Percentiles rank a stretch among this genome's conserved stretches.
Conservation (phyloP, 2,797 vertebrate species). For the Choloepus didactylus region DNA sequence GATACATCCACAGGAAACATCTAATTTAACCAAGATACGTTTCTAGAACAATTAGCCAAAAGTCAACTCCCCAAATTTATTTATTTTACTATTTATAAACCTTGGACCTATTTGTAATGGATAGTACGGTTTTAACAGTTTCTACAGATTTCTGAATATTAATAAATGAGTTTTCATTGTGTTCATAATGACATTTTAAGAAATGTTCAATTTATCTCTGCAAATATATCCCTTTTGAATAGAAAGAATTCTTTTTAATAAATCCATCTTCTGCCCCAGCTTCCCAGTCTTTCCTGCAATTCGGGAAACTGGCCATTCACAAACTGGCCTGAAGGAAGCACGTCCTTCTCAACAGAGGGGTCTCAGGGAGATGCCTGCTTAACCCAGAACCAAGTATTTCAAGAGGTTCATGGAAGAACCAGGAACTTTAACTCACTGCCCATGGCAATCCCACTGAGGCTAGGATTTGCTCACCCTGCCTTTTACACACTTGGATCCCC, state of each 20-base stretch:
- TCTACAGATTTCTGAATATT: neutral
- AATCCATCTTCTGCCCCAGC: neutral
- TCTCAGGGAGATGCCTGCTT: neutral
- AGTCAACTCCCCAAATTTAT: neutral
- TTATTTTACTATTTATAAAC: neutral
- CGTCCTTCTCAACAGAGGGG: neutral
- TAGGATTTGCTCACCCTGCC: neutral
- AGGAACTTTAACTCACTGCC: neutral
- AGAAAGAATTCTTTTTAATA: conserved; percentile 10
- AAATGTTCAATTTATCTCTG: conserved; percentile 11
- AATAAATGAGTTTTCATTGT: conserved; percentile 1
- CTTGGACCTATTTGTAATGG: neutral
- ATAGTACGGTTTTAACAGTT: neutral
- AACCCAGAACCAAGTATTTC: neutral
- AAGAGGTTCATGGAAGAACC: neutral
- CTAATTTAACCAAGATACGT: neutral
- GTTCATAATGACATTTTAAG: conserved; percentile 6
- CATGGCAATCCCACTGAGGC: neutral
- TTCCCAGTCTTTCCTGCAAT: neutral
- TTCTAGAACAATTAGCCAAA: neutral
- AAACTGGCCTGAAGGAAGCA: neutral
- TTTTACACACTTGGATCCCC: neutral
- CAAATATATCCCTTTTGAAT: neutral
- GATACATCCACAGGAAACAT: neutral
- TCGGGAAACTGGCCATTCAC: neutral